Conservation (phyloP, 2,113 vertebrate species). For the Poeciliopsis occidentalis region DNA sequence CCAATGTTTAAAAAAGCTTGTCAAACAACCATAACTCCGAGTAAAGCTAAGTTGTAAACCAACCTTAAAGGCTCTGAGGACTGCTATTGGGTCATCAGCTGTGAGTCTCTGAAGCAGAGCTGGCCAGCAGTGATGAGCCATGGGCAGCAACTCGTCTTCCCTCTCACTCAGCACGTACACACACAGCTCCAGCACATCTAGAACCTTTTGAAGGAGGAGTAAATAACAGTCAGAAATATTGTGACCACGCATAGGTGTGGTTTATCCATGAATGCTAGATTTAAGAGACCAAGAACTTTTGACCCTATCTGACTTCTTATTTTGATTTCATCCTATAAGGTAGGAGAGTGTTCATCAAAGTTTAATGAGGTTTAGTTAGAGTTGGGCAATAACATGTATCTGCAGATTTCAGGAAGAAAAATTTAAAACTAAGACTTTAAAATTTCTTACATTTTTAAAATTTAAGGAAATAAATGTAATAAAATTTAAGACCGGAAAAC, state of each 20-base stretch:
- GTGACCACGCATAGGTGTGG: background rate
- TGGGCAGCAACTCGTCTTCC: constrained; percentile 87
- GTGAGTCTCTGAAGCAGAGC: constrained; percentile 87
- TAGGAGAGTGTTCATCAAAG: no score
- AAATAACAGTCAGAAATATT: background rate
- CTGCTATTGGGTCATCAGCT: constrained; percentile 85
- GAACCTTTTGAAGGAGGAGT: constrained; percentile 73
- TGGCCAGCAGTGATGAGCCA: constrained; percentile 92
- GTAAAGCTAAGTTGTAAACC: background rate
- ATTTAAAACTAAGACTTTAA: no score
- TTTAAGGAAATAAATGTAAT: no score
- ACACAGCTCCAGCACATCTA: constrained; percentile 89
- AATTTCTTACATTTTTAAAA: no score
- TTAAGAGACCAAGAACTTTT: no score
- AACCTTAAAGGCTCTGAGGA: constrained; percentile 94
- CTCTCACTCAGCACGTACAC: constrained; percentile 81
- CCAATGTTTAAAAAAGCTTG: background rate
- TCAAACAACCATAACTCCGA: background rate
- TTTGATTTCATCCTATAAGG: no score
- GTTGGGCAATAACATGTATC: no score
- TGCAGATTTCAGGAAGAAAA: no score
- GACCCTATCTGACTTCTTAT: no score
- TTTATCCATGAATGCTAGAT: no score
- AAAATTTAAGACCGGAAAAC: no score
- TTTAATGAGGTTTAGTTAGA: no score